Percentiles rank a stretch among this genome's conserved stretches.
Evolutionary conservation across 2,113 vertebrate species (phyloP).

Genomic region (Takifugu flavidus): DNA sequence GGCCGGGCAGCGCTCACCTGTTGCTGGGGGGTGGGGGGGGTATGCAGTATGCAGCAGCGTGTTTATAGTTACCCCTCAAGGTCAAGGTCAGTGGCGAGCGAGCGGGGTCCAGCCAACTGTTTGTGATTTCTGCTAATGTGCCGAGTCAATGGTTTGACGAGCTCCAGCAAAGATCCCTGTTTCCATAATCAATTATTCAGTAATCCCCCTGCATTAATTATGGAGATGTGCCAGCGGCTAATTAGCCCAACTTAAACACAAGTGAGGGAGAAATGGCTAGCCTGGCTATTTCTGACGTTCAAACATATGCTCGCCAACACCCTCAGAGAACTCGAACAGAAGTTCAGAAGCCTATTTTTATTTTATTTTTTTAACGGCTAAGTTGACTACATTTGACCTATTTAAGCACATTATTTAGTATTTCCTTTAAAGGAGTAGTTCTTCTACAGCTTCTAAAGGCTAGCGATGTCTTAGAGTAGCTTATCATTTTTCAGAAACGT

Average conservation of each 20-base stretch:
- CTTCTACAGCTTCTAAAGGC: no score
- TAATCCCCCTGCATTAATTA: not conserved
- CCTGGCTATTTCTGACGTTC: not conserved
- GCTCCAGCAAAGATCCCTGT: slow-evolving; percentile 1
- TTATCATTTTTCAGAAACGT: no score
- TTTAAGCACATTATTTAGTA: no score
- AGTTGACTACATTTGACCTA: no score
- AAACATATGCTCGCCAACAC: not conserved
- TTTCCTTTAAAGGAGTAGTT: no score
- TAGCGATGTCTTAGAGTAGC: no score
- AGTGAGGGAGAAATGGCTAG: not conserved
- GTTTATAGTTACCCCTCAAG: slow-evolving; percentile 6
- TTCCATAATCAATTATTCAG: slow-evolving; percentile 9
- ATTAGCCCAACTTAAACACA: not conserved
- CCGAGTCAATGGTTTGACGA: not conserved
- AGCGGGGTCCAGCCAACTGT: not conserved
- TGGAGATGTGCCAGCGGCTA: not conserved
- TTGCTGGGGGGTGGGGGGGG: slow-evolving; percentile 2
- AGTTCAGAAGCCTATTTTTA: not conserved
- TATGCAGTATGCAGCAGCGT: slow-evolving; percentile 1
- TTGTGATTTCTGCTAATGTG: not conserved
- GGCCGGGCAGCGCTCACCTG: slow-evolving; percentile 34
- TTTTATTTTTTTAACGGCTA: no score
- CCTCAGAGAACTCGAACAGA: not conserved
- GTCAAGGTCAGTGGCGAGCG: slow-evolving; percentile 3